These are phyloP conservation scores for Pelagia noctiluca DNA, from an alignment of 30 jellyfish, hydroid and myxozoan species.

Conservation along the genomic window DNA sequence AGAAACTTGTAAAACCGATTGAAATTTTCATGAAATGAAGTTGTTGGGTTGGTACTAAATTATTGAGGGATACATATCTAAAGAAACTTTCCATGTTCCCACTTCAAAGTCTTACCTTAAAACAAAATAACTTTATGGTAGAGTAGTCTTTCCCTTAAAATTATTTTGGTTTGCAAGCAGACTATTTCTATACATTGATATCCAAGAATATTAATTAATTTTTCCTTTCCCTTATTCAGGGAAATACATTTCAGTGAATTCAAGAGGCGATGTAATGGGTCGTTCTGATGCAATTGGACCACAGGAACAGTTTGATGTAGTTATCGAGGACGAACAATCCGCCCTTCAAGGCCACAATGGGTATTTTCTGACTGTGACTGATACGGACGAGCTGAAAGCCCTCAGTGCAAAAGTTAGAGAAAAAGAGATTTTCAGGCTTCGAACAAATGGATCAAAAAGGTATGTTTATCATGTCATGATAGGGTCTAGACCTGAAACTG, in stretches of 20 bases:
- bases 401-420: conserved; percentile 87
- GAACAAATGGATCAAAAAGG: conserved; percentile 84
- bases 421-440: conserved; percentile 78
- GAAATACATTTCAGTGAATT: conserved; percentile 84
- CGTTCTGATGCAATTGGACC: conserved; percentile 98
- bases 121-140: too few species aligned
- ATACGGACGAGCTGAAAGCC: conserved; percentile 80
- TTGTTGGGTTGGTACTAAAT: too few species aligned
- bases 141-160: too few species aligned
- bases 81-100: too few species aligned
- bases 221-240: conserved; percentile 44
- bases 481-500: neutral
- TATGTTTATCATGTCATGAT: conserved; percentile 11
- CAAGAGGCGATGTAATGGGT: conserved; percentile 93
- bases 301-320: conserved; percentile 95
- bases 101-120: too few species aligned
- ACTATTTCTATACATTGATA: too few species aligned
- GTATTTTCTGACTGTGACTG: conserved; percentile 81
- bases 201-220: neutral
- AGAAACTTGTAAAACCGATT: too few species aligned
- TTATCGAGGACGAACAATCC: conserved; percentile 77
- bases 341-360: conserved; percentile 99
- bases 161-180: too few species aligned
- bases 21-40: too few species aligned
- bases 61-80: too few species aligned